phyloP scores from a whole-genome alignment of 2,797 vertebrate species.

The Miichthys miiuy region DNA sequence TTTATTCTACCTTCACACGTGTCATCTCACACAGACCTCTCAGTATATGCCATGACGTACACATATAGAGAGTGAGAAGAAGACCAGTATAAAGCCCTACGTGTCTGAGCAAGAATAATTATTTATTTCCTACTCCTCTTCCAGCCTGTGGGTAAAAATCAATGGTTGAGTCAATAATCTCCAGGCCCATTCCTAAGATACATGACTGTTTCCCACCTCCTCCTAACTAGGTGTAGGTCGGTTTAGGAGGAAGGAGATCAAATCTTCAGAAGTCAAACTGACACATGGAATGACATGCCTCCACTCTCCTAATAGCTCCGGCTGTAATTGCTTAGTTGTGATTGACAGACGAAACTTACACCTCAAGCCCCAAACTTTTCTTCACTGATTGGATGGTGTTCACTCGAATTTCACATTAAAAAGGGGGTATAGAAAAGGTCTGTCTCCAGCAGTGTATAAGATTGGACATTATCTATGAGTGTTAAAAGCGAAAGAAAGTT shows the following conservation, averaged over 20 bases:
- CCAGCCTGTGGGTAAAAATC: conserved; percentile 73
- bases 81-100: conserved; percentile 31
- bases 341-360: conserved; percentile 46
- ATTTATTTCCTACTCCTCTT: conserved; percentile 72
- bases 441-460: not conserved
- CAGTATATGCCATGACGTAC: not conserved
- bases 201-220: conserved; percentile 61
- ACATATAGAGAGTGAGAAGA: not conserved
- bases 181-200: conserved; percentile 62
- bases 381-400: conserved; percentile 15
- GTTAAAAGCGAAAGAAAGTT: not conserved
- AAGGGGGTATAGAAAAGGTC: not conserved
- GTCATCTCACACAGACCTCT: conserved; percentile 26
- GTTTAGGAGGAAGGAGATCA: conserved; percentile 41
- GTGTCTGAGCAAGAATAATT: conserved; percentile 64
- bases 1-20: not conserved
- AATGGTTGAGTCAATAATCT: conserved; percentile 77
- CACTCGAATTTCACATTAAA: conserved; percentile 11
- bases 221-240: conserved; percentile 52
- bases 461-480: not conserved
- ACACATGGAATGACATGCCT: conserved; percentile 38
- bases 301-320: conserved; percentile 33
- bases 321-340: conserved; percentile 50
- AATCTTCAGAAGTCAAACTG: conserved; percentile 50
- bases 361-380: conserved; percentile 31